phyloP scores from a whole-genome alignment of 2,888 invertebrate genomes.

The Schrankia costaestrigalis region DNA sequence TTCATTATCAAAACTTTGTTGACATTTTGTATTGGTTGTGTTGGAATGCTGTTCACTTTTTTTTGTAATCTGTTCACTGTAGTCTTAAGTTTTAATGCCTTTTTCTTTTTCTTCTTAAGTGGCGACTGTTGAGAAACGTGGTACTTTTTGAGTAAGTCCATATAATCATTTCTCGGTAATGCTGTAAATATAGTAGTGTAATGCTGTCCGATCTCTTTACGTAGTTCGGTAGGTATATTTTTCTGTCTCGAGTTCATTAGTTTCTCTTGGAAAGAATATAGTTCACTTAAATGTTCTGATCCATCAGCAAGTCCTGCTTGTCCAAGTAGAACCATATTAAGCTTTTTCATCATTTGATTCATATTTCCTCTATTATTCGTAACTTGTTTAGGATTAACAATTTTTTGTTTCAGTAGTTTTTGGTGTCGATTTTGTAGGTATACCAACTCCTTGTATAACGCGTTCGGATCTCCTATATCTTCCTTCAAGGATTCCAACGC shows the following conservation, averaged over 20 bases:
- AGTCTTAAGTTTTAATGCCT: slow-evolving; percentile 33
- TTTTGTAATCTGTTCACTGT: slow-evolving; percentile 33
- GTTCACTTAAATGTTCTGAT: slow-evolving; percentile 60
- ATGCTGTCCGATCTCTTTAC: slow-evolving; percentile 74
- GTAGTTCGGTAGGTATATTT: slow-evolving; percentile 55
- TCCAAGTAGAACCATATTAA: slow-evolving; percentile 82
- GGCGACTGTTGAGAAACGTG: slow-evolving; percentile 30
- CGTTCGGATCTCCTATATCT: slow-evolving; percentile 75
- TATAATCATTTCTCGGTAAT: slow-evolving; percentile 60
- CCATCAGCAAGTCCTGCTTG: slow-evolving; percentile 81
- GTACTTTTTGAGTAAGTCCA: slow-evolving; percentile 54
- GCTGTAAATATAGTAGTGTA: slow-evolving; percentile 77
- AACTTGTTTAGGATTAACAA: slow-evolving; percentile 51
- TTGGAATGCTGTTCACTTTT: slow-evolving; percentile 36
- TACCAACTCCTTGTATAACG: slow-evolving; percentile 63
- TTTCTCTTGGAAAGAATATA: slow-evolving; percentile 56
- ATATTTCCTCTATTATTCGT: slow-evolving; percentile 58
- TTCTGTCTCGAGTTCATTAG: slow-evolving; percentile 51
- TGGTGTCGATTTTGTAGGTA: slow-evolving; percentile 66
- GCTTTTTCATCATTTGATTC: slow-evolving; percentile 63
- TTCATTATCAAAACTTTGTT: slow-evolving; percentile 7
- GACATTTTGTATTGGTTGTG: slow-evolving; percentile 25
- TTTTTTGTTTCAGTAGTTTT: slow-evolving; percentile 57
- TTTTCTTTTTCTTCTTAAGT: slow-evolving; percentile 34
- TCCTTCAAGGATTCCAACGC: slow-evolving; percentile 61